Evolutionary conservation across 2,797 vertebrate species (phyloP), one percentile per base, ranked within the genome.

Genomic region (Acrossocheilus fasciatus): DNA sequence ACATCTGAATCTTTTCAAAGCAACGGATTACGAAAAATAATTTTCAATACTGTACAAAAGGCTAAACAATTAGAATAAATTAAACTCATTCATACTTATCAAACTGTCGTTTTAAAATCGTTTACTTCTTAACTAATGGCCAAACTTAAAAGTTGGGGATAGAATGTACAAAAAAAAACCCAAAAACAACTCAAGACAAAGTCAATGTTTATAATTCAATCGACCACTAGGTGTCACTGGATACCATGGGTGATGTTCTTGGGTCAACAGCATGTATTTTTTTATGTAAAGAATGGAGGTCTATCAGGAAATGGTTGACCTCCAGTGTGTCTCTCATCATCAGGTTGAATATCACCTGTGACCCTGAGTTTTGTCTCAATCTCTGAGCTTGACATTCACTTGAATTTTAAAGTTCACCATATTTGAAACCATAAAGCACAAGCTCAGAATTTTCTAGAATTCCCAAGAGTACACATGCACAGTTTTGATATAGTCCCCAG

Each of bases 31-130:
- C 26, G 26, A 82, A 68, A 88, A 74, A 86, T 86, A 69, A 73
- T 62, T 83, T 78, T 76, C 78, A 68, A 79, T 68, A 77, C 20
- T 39, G 79, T 88, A 88, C 14, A 88, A 89, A 89, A 89, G 36
- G 41, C 57, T 69, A 79, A 57, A 87, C 78, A 83, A 90, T 87
- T 90, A 84, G 54, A 88, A 86, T 89, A 88, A 90, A 89, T 89
- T 88, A 90, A 87, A 77, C 47, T 87, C 66, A 83, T 68, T 88
- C 68, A 88, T 52, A 74, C 75, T 77, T 85, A 41, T 86, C 47
- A 73, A 85, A 83, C 50, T 43, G 14, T 59, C 10, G 6, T 34
- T 83, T 66, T 50, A 75, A 47, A 73, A 77, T 18, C 0, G 6
- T 74, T 83, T 86, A 30, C 70, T 66, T 17, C 50, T 26, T 47